Percentiles rank a stretch among this genome's conserved stretches.
Evolutionary conservation across 1,140 invertebrate species (phyloP).

Genomic region (Amphibalanus amphitrite): DNA sequence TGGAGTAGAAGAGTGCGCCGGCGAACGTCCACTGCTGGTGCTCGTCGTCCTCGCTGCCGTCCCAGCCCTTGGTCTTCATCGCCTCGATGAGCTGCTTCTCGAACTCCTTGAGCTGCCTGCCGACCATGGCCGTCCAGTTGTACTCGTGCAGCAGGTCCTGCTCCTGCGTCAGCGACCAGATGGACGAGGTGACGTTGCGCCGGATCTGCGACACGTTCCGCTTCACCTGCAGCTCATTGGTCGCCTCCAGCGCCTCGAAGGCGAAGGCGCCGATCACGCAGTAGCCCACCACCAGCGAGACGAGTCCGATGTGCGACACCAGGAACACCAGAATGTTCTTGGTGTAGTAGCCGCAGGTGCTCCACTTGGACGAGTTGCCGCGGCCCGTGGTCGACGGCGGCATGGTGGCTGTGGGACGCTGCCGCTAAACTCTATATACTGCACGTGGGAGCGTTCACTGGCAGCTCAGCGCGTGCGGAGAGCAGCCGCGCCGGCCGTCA

Average conservation of each 20-base stretch:
- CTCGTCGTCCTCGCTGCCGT: slow-evolving; percentile 59
- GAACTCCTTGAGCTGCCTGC: slow-evolving; percentile 36
- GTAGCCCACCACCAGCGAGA: slow-evolving; percentile 70
- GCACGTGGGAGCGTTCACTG: too few relatives aligned
- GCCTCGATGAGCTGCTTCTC: slow-evolving; percentile 60
- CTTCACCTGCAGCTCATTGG: slow-evolving; percentile 60
- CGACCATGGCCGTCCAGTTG: slow-evolving; percentile 45
- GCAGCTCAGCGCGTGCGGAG: too few relatives aligned
- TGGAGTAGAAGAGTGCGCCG: slow-evolving; percentile 86
- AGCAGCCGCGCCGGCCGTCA: too few relatives aligned
- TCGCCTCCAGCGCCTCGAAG: slow-evolving; percentile 54
- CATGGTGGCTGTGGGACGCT: too few relatives aligned
- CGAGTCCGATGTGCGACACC: slow-evolving; percentile 70
- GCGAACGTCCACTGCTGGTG: slow-evolving; percentile 73
- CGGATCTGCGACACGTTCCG: slow-evolving; percentile 51
- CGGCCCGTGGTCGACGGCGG: not conserved
- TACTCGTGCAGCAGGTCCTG: slow-evolving; percentile 43
- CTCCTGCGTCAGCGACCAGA: slow-evolving; percentile 54
- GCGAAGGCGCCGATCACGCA: slow-evolving; percentile 71
- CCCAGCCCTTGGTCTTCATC: slow-evolving; percentile 79
- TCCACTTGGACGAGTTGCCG: not conserved
- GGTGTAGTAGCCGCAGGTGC: slow-evolving; percentile 14
- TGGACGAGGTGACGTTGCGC: slow-evolving; percentile 50
- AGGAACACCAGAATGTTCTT: slow-evolving; percentile 36
- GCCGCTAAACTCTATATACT: too few relatives aligned